phyloP scores from a whole-genome alignment of 1,140 invertebrate species.

The Drosophila baimaii region DNA sequence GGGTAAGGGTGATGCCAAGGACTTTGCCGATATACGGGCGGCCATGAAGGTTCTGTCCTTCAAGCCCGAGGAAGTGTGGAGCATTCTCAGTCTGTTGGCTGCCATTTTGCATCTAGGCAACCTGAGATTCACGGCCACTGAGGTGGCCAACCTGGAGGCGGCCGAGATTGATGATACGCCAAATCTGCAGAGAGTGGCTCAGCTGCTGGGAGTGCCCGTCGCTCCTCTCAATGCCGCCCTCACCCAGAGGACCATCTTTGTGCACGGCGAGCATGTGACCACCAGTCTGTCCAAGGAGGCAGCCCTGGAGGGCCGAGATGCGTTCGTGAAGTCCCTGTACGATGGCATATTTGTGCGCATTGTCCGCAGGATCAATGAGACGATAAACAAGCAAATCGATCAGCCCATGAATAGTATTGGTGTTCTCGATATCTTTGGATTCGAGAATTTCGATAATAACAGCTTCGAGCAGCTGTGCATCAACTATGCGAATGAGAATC shows the following conservation, averaged over 20 bases:
- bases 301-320: conserved; percentile 93
- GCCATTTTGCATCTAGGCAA: conserved; percentile 96
- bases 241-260: conserved; percentile 94
- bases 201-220: conserved; percentile 89
- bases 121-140: conserved; percentile 91
- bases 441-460: conserved; percentile 96
- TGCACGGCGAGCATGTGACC: conserved; percentile 93
- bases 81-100: conserved; percentile 92
- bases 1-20: conserved; percentile 91
- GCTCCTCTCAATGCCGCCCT: conserved; percentile 90
- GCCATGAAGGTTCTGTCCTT: conserved; percentile 97
- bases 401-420: conserved; percentile 90
- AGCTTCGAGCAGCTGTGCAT: conserved; percentile 99
- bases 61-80: conserved; percentile 92
- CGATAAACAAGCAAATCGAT: conserved; percentile 88
- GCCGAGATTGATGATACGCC: conserved; percentile 90
- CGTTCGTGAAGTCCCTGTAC: conserved; percentile 96
- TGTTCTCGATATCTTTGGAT: conserved; percentile 98
- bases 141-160: conserved; percentile 91
- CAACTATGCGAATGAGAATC: conserved; percentile 98
- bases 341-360: conserved; percentile 96
- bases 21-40: conserved; percentile 94
- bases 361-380: conserved; percentile 95
- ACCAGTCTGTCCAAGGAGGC: conserved; percentile 89
- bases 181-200: conserved; percentile 88